These are phyloP conservation scores for Scarus forsteni DNA, from an alignment of 2,797 vertebrate species.

Conservation along the genomic window DNA sequence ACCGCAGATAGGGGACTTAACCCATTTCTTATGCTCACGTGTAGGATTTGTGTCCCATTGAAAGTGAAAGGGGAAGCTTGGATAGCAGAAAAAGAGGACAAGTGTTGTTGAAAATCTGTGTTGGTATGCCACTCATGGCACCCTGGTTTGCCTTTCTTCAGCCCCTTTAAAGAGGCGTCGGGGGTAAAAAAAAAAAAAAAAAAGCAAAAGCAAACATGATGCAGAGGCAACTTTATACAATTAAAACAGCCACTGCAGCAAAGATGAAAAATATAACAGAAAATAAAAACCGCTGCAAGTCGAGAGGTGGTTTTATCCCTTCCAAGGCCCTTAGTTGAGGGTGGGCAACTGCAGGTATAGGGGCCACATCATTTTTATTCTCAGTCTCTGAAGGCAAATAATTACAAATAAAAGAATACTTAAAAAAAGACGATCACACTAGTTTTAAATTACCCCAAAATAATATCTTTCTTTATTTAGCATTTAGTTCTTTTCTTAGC, in stretches of 20 bases:
- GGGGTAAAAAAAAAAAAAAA: slow-evolving; percentile 19
- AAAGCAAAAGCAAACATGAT: slow-evolving; percentile 16
- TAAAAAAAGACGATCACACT: no score
- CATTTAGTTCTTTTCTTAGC: no score
- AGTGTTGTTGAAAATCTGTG: slow-evolving; percentile 47
- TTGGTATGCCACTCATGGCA: slow-evolving; percentile 37
- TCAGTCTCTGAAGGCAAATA: no score
- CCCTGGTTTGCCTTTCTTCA: slow-evolving; percentile 22
- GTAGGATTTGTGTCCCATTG: slow-evolving; percentile 61
- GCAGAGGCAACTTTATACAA: not conserved
- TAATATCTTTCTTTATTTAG: no score
- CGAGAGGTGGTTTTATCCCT: no score
- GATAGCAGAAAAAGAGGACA: slow-evolving; percentile 45
- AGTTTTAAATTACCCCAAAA: no score
- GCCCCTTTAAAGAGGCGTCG: slow-evolving; percentile 19
- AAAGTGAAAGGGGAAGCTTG: slow-evolving; percentile 60
- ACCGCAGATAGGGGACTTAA: slow-evolving; percentile 62
- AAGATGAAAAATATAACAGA: not conserved
- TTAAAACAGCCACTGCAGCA: not conserved
- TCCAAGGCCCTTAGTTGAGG: no score
- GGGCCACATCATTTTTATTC: no score
- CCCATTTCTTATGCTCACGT: slow-evolving; percentile 62
- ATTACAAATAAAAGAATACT: no score
- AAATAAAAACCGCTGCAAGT: not conserved
- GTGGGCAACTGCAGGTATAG: no score